Conservation (phyloP, 2,888 invertebrate genomes). For the Conomelus anceps region DNA sequence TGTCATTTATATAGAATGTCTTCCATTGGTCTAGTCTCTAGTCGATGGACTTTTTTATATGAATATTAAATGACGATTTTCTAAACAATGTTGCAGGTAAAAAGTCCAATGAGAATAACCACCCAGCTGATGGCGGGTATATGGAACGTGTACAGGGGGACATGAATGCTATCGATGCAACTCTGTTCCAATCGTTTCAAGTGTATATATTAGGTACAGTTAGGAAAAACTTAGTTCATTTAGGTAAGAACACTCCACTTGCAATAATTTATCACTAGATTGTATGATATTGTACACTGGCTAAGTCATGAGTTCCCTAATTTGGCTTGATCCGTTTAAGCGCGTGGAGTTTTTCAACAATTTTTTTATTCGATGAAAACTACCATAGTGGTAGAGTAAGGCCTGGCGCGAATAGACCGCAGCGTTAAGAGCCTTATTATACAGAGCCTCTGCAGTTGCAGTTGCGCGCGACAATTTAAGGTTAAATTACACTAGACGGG, state of each 20-base stretch:
- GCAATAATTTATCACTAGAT: background rate
- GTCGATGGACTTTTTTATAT: background rate
- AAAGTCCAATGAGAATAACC: background rate
- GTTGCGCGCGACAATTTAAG: too few relatives aligned
- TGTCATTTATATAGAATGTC: background rate
- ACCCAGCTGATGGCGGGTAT: background rate
- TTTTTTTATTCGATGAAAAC: too few relatives aligned
- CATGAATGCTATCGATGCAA: constrained; percentile 75
- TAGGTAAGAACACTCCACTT: constrained; percentile 47
- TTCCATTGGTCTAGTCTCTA: background rate
- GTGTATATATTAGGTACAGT: constrained; percentile 74
- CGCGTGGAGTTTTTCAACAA: too few relatives aligned
- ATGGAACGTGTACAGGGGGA: constrained; percentile 63
- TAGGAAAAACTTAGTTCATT: constrained; percentile 73
- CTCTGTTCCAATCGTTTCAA: constrained; percentile 74
- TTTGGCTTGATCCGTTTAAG: too few relatives aligned
- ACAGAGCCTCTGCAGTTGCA: too few relatives aligned
- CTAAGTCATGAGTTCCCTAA: too few relatives aligned
- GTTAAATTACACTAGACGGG: too few relatives aligned
- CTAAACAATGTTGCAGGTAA: background rate
- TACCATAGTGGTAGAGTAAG: too few relatives aligned
- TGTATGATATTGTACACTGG: too few relatives aligned
- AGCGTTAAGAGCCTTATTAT: too few relatives aligned
- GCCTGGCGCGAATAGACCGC: too few relatives aligned
- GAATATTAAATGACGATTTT: background rate